phyloP scores from a whole-genome alignment of 2,888 invertebrate genomes.

The Gisinianus flammeolus region DNA sequence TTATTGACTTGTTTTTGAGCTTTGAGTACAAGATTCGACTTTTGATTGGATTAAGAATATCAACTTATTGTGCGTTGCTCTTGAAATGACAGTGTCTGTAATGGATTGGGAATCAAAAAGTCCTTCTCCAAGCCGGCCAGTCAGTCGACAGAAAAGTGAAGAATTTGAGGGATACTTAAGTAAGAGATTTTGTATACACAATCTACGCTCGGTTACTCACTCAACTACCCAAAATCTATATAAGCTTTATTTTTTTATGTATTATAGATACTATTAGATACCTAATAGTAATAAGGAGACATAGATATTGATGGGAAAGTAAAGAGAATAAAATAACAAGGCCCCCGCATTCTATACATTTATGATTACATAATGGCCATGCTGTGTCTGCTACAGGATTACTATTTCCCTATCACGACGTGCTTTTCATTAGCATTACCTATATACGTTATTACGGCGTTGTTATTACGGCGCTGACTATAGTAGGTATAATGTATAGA shows the following conservation, averaged over 20 bases:
- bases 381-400: background rate
- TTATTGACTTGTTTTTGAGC: background rate
- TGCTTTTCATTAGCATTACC: too few species aligned
- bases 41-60: too few species aligned
- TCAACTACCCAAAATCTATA: background rate
- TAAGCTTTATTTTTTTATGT: too few species aligned
- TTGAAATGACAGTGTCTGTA: too few species aligned
- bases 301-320: background rate
- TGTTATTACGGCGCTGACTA: too few species aligned
- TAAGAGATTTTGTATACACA: too few species aligned
- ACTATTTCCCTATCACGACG: background rate
- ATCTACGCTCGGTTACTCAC: background rate
- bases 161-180: slow-evolving; percentile 56
- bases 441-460: too few species aligned
- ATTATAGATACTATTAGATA: background rate
- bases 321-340: background rate
- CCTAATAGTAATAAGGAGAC: too few species aligned
- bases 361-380: slow-evolving; percentile 4
- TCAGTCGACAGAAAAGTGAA: slow-evolving; percentile 48
- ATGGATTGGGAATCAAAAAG: slow-evolving; percentile 38
- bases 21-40: background rate
- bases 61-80: too few species aligned
- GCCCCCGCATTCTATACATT: slow-evolving; percentile 16
- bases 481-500: too few species aligned
- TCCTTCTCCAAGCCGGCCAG: slow-evolving; percentile 42